Percentiles rank a stretch among this genome's conserved stretches.
Evolutionary conservation across 2,888 invertebrate genomes (phyloP).

Genomic region (Phania funesta): DNA sequence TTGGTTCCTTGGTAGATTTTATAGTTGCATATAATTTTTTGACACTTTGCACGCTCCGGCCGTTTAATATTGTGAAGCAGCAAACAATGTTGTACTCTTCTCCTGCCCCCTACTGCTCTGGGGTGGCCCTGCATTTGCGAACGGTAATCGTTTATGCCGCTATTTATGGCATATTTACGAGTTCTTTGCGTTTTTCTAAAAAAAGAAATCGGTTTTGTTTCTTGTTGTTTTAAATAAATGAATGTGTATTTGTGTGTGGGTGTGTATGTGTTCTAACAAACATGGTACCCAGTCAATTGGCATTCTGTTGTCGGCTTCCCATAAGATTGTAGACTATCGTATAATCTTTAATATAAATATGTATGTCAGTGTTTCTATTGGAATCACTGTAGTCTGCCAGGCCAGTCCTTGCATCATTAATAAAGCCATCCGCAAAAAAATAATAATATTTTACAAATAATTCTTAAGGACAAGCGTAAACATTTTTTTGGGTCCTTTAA

Average conservation of each 20-base stretch:
- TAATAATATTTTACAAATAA: conserved; percentile 21
- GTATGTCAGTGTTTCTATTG: conserved; percentile 16
- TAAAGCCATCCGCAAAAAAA: conserved; percentile 1
- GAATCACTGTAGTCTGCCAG: conserved; percentile 9
- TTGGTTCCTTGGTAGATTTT: conserved; percentile 30
- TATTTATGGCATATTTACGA: conserved; percentile 66
- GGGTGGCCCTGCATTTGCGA: conserved; percentile 23
- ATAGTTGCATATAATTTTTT: conserved; percentile 49
- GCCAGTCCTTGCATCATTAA: conserved; percentile 6
- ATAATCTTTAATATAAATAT: conserved; percentile 4
- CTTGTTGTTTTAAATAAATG: conserved; percentile 5
- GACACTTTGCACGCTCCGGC: conserved; percentile 60
- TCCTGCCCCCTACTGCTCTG: background rate
- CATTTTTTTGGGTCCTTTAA: conserved; percentile 25
- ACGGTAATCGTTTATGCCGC: conserved; percentile 53
- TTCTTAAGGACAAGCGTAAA: conserved; percentile 18
- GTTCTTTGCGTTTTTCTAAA: conserved; percentile 52
- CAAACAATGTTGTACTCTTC: background rate
- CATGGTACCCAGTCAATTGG: conserved; percentile 43
- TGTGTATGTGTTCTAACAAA: background rate
- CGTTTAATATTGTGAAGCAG: conserved; percentile 32
- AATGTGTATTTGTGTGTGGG: background rate
- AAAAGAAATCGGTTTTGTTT: conserved; percentile 43
- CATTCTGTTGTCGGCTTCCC: conserved; percentile 52
- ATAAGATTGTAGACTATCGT: conserved; percentile 13